These are phyloP conservation scores for Ictalurus furcatus DNA, from an alignment of 2,113 vertebrate genomes.

Conservation along the genomic window DNA sequence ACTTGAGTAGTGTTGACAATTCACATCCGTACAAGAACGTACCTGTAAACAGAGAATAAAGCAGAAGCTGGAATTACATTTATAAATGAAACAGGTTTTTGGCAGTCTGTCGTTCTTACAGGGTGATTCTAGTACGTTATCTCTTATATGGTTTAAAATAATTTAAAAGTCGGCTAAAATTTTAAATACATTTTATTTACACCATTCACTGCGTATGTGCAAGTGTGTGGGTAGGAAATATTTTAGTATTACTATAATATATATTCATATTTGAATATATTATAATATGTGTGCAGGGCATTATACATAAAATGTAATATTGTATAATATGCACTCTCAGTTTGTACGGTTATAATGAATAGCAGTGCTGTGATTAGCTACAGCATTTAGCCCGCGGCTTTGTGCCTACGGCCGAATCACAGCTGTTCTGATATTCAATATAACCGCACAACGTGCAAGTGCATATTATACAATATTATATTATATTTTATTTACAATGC, in stretches of 20 bases:
- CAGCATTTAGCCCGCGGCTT: too few species aligned
- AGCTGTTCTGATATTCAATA: background rate
- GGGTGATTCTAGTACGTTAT: background rate
- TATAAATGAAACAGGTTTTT: background rate
- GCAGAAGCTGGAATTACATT: background rate
- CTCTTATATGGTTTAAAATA: background rate
- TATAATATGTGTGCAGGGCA: background rate
- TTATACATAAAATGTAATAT: background rate
- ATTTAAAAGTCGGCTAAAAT: too few species aligned
- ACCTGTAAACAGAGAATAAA: background rate
- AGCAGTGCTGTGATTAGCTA: background rate
- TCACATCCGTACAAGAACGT: background rate
- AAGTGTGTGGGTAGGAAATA: background rate
- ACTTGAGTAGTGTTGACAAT: background rate
- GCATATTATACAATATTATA: too few species aligned
- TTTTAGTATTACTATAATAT: background rate
- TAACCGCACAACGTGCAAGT: background rate
- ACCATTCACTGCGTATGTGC: background rate
- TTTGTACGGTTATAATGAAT: too few species aligned
- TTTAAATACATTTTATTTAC: background rate
- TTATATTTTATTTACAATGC: too few species aligned
- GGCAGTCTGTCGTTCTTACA: background rate
- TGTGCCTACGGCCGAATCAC: background rate
- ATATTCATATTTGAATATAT: background rate
- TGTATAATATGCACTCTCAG: too few species aligned